Evolutionary conservation across 2,797 vertebrate species (phyloP).

Genomic region (Pachyuromys duprasi): DNA sequence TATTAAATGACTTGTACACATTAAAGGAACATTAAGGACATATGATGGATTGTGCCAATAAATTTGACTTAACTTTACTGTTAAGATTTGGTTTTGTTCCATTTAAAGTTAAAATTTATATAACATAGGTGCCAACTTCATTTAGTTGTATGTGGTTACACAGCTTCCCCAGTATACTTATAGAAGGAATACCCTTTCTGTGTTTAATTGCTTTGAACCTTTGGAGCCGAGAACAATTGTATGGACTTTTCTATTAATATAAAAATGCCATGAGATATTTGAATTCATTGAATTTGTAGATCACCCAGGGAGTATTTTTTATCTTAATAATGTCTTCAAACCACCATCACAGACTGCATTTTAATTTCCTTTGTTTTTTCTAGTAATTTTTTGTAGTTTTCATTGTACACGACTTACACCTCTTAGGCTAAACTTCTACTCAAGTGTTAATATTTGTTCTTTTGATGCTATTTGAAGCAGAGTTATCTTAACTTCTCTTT

Average conservation of each 20-base stretch:
- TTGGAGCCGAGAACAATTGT: not conserved
- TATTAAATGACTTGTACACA: not conserved
- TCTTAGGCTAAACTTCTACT: not conserved
- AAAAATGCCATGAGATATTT: not conserved
- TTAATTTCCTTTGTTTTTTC: not conserved
- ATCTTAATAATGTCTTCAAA: not conserved
- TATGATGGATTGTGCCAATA: not conserved
- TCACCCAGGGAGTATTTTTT: not conserved
- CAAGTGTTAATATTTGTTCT: not conserved
- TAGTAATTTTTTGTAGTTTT: not conserved
- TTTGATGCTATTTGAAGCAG: not conserved
- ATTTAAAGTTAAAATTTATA: slow-evolving; percentile 33
- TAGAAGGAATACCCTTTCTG: not conserved
- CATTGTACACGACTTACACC: not conserved
- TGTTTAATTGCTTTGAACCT: not conserved
- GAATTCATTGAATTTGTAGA: not conserved
- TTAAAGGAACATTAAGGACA: not conserved
- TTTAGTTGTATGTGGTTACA: not conserved
- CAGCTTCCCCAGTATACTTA: not conserved
- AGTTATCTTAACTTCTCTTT: not conserved
- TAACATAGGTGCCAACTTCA: not conserved
- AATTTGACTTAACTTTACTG: not conserved
- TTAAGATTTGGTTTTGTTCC: not conserved
- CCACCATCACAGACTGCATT: not conserved
- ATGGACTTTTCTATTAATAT: not conserved